phyloP scores from a whole-genome alignment of 2,113 vertebrate genomes.

The Malurus melanocephalus region DNA sequence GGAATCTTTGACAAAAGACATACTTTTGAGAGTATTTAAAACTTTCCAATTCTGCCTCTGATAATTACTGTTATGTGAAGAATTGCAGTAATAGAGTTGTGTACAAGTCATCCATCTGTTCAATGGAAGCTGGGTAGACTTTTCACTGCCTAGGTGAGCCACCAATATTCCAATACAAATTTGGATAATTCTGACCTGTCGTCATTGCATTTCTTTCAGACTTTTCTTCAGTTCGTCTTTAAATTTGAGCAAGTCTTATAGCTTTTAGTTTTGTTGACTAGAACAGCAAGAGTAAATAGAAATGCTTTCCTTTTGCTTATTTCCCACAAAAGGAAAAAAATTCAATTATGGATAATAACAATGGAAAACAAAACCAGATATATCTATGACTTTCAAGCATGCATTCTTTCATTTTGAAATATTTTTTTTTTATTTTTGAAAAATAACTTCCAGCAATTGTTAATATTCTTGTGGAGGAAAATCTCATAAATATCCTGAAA shows the following conservation, averaged over 20 bases:
- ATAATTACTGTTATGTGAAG: background rate
- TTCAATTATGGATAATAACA: too few relatives aligned
- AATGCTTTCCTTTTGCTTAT: background rate
- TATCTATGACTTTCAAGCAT: background rate
- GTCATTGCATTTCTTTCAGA: background rate
- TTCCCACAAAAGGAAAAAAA: background rate
- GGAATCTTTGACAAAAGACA: background rate
- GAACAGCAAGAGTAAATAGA: background rate
- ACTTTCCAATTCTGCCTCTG: background rate
- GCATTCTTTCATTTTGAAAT: background rate
- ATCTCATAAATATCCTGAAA: background rate
- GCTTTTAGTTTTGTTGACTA: background rate
- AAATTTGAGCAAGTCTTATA: background rate
- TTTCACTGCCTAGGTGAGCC: background rate
- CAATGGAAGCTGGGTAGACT: background rate
- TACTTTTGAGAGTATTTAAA: background rate
- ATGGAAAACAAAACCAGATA: background rate
- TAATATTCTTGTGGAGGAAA: background rate
- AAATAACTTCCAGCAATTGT: background rate
- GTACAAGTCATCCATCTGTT: background rate
- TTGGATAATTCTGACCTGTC: background rate
- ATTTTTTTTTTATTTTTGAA: background rate
- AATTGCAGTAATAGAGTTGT: background rate
- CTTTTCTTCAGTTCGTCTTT: background rate
- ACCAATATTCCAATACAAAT: background rate